A percentile compares a stretch with the other conserved stretches of the same genome.
These are phyloP conservation scores for Limanda limanda DNA, from an alignment of 2,113 vertebrate genomes.

Conservation along the genomic window DNA sequence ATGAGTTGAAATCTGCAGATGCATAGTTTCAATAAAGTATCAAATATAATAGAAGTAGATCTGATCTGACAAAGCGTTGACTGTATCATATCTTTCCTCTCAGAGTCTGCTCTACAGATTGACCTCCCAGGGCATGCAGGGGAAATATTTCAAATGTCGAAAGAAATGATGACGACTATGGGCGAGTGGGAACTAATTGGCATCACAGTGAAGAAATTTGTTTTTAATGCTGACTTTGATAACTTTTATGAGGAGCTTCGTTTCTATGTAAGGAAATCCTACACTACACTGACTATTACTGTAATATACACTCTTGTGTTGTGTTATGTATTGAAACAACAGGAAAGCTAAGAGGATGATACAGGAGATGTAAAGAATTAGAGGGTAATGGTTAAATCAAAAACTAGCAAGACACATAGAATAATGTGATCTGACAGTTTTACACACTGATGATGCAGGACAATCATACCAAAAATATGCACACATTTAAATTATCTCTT, in stretches of 20 bases:
- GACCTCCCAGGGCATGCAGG: rapidly evolving
- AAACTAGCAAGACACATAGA: too few relatives aligned
- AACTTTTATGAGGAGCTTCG: conserved; percentile 16
- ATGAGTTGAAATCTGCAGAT: background rate
- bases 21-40: background rate
- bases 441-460: too few relatives aligned
- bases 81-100: background rate
- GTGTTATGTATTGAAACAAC: background rate
- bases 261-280: conserved; percentile 46
- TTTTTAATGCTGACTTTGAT: rapidly evolving
- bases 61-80: too few relatives aligned
- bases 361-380: too few relatives aligned
- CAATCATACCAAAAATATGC: too few relatives aligned
- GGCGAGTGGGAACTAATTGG: conserved; percentile 78
- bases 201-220: conserved; percentile 24
- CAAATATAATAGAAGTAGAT: too few relatives aligned
- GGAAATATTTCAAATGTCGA: background rate
- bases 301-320: too few relatives aligned
- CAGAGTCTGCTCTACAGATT: conserved; percentile 14
- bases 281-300: background rate
- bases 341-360: background rate
- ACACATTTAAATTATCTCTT: too few relatives aligned
- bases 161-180: conserved; percentile 63
- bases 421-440: too few relatives aligned
- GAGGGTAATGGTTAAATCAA: too few relatives aligned